phyloP scores from a whole-genome alignment of 2,888 invertebrate species.

The Arrhopalites spinosus region DNA sequence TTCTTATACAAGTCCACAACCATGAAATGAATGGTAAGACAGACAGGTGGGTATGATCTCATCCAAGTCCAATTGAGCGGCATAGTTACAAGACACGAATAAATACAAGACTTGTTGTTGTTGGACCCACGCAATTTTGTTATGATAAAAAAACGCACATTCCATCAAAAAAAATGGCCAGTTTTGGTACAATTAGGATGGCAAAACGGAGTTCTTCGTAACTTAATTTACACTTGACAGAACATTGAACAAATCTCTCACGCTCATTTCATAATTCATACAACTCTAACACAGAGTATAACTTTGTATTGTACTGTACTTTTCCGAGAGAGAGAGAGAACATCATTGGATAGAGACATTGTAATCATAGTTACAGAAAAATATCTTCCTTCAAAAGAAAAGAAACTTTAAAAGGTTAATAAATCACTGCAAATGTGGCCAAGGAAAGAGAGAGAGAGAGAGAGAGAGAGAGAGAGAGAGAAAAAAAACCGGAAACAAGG shows the following conservation, averaged over 20 bases:
- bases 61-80: neutral
- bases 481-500: neutral
- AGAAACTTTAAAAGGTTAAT: neutral
- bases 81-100: neutral
- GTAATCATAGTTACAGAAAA: neutral
- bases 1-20: neutral
- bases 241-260: neutral
- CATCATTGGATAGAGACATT: neutral
- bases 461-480: neutral
- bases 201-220: slow-evolving; percentile 13
- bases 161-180: too few species aligned
- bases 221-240: slow-evolving; percentile 20
- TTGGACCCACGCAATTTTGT: neutral
- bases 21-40: slow-evolving; percentile 9
- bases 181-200: neutral
- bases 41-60: neutral
- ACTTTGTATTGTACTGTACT: neutral
- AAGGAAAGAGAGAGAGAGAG: neutral
- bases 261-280: slow-evolving; percentile 16
- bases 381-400: slow-evolving; percentile 5
- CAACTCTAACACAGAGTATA: neutral
- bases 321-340: neutral
- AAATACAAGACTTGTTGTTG: neutral
- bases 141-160: too few species aligned
- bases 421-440: neutral